Evolutionary conservation across 2,113 vertebrate genomes (phyloP).

Genomic region (Calidris pygmaea): DNA sequence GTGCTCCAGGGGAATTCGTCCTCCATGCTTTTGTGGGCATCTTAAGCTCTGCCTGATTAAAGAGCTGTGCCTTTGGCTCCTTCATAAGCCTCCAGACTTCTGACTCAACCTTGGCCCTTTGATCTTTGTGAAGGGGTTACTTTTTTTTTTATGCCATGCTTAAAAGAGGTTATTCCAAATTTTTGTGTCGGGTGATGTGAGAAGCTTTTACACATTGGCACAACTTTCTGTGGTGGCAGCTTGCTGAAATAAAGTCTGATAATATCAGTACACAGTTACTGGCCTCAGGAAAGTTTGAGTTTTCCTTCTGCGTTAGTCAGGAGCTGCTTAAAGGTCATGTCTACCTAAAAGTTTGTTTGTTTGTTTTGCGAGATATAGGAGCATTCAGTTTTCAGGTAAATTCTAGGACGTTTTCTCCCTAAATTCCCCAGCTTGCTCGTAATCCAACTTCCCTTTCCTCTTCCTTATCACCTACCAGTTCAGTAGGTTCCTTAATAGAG

Average conservation of each 20-base stretch:
- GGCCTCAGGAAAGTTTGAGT: not conserved
- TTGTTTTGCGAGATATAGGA: not conserved
- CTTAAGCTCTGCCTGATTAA: not conserved
- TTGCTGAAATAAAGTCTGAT: not conserved
- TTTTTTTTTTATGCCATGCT: not conserved
- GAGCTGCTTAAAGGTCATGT: not conserved
- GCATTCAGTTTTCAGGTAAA: not conserved
- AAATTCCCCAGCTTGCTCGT: not conserved
- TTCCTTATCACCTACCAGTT: not conserved
- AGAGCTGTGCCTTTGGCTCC: not conserved
- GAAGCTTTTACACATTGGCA: accelerated
- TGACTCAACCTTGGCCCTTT: not conserved
- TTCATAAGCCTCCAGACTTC: not conserved
- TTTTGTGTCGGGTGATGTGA: not conserved
- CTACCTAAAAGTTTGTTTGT: not conserved
- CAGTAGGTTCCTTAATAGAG: not conserved
- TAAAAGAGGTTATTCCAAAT: no score
- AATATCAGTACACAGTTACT: not conserved
- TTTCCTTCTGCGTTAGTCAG: not conserved
- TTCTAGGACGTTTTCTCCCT: not conserved
- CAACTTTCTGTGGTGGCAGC: not conserved
- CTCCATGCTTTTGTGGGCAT: not conserved
- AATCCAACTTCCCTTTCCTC: not conserved
- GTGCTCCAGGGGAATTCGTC: not conserved
- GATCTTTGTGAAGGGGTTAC: not conserved